phyloP scores from a whole-genome alignment of 2,797 vertebrate genomes.

The Tamandua tetradactyla region DNA sequence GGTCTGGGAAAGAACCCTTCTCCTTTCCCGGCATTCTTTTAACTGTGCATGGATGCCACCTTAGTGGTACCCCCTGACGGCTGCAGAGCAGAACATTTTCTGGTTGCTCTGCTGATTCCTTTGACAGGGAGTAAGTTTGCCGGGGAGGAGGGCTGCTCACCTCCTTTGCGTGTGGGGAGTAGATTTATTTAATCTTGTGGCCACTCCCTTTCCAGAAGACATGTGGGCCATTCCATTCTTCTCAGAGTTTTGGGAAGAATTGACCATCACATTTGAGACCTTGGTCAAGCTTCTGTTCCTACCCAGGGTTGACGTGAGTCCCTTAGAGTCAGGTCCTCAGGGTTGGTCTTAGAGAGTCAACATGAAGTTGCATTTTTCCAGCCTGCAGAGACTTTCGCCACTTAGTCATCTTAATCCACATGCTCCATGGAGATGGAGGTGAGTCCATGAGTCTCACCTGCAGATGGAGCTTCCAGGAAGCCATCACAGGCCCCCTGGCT shows the following conservation, averaged over 20 bases:
- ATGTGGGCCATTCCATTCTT: background rate
- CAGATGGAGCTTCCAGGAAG: background rate
- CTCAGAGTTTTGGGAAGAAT: background rate
- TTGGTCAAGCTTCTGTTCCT: background rate
- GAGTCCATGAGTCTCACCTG: background rate
- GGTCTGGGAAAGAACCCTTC: background rate
- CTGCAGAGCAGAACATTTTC: background rate
- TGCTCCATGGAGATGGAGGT: background rate
- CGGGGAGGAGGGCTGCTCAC: background rate
- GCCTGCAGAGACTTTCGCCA: background rate
- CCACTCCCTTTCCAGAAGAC: background rate
- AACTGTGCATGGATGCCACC: background rate
- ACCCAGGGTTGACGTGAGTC: rapidly evolving
- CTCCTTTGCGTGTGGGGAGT: background rate
- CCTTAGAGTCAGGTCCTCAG: background rate
- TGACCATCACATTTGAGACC: background rate
- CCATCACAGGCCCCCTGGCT: background rate
- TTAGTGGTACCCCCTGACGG: rapidly evolving
- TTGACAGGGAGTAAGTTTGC: background rate
- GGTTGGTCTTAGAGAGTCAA: background rate
- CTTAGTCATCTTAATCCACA: background rate
- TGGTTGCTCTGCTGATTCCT: background rate
- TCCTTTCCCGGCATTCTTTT: background rate
- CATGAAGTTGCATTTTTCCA: background rate
- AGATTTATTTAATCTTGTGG: background rate